Evolutionary conservation across 2,113 vertebrate species (phyloP).

Genomic region (Hippocampus comes): DNA sequence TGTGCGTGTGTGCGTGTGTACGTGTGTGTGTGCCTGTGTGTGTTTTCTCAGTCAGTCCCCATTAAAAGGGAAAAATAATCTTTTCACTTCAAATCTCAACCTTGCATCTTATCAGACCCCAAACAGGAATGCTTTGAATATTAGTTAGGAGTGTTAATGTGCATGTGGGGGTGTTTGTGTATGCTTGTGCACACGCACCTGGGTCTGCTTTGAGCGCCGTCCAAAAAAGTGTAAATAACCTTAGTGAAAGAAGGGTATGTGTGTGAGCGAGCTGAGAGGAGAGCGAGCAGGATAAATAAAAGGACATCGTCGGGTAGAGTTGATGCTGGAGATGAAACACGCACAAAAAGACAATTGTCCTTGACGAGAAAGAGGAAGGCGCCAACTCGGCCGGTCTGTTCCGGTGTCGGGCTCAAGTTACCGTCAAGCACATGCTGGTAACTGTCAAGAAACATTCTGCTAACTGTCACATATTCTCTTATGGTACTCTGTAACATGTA

Average conservation of each 20-base stretch:
- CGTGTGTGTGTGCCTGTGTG: background rate
- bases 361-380: slow-evolving; percentile 3
- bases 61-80: background rate
- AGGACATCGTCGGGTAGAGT: background rate
- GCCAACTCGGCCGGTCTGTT: slow-evolving; percentile 4
- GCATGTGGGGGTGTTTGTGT: background rate
- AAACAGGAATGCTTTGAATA: background rate
- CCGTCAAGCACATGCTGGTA: background rate
- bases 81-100: background rate
- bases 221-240: slow-evolving; percentile 7
- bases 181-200: background rate
- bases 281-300: slow-evolving; percentile 17
- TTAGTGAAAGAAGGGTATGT: slow-evolving; percentile 2
- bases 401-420: background rate
- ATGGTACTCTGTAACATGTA: too few species aligned
- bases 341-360: slow-evolving; percentile 16
- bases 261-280: background rate
- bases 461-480: background rate
- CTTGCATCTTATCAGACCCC: background rate
- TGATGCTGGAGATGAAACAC: slow-evolving; percentile 6
- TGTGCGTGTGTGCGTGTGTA: too few species aligned
- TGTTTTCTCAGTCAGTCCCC: background rate
- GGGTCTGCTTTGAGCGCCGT: background rate
- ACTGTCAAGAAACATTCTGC: background rate
- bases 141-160: background rate